Base-by-base conservation (phyloP, 2,888 invertebrate species). In the Cremastobaeus sp. region DNA sequence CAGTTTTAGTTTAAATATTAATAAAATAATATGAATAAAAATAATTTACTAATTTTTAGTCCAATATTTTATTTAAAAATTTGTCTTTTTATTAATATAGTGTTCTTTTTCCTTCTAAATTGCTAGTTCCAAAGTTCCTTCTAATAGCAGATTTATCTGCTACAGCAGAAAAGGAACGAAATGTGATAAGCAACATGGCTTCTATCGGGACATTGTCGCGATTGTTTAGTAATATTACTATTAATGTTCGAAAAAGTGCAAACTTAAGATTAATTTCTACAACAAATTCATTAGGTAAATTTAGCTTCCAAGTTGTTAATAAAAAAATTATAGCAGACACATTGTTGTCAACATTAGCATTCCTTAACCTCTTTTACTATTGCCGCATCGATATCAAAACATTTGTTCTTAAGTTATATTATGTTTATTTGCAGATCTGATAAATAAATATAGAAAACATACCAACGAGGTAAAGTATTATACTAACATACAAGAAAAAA, bases 141-240 rank as follows among this genome's bases (percentile, higher is more conserved):
- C n/a, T n/a, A n/a, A n/a, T n/a, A n/a, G n/a, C n/a, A n/a, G n/a
- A n/a, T n/a, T n/a, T n/a, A n/a, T n/a, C n/a, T n/a, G n/a, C 25
- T 25, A 25, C 25, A 25, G 3, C 8, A 25, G 25, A 25, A 8
- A 3, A 25, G n/a, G n/a, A n/a, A n/a, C 3, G 25, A 25, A 5
- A 25, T 5, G 8, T 25, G 25, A 25, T 25, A 25, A 45, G n/a
- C 48, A 70, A 57, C 14, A 71, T 71, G 71, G 64, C 71, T 18
- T 59, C 64, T 1, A 20, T 62, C 25, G 32, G 14, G 14, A 39
- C 34, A 14, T n/a, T 71, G 4, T 39, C 71, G 17, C 64, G 64
- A 6, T 28, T 71, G 15, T 59, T 64, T 39, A 57, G 12, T 14
- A 71, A 59, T 18, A 28, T 71, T 3, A 4, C 32, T 4, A 50